A percentile compares a stretch with the other conserved stretches of the same genome.
phyloP scores from a whole-genome alignment of 1,140 invertebrate species.

The Phthorimaea operculella region DNA sequence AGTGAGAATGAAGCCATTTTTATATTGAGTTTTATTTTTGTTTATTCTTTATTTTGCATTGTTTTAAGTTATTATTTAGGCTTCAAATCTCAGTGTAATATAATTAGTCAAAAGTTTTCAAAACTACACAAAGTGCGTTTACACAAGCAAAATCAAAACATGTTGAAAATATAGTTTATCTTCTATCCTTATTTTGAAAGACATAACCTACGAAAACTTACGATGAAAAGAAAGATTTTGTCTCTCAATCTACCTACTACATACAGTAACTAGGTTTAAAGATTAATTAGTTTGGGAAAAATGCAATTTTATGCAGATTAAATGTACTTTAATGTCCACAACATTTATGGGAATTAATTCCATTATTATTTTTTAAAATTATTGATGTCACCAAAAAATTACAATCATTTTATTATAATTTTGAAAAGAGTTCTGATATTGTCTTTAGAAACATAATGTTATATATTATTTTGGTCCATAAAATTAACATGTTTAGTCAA shows the following conservation, averaged over 20 bases:
- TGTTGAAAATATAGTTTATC: slow-evolving; percentile 22
- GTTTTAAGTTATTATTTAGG: background rate
- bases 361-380: no score
- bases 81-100: background rate
- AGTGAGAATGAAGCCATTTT: slow-evolving; percentile 9
- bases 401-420: no score
- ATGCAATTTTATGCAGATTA: no score
- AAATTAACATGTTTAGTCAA: no score
- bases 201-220: background rate
- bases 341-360: no score
- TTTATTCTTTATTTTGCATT: background rate
- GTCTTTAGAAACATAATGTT: no score
- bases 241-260: background rate
- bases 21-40: background rate
- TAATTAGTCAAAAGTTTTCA: background rate
- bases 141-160: slow-evolving; percentile 24
- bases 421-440: no score
- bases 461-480: no score
- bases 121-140: background rate
- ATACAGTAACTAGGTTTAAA: no score
- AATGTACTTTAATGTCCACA: no score
- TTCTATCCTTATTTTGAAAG: slow-evolving; percentile 1
- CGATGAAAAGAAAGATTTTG: background rate
- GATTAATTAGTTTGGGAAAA: no score
- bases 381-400: no score